These are phyloP conservation scores for Linepithema humile DNA, from an alignment of 1,140 invertebrate species.

Conservation along the genomic window DNA sequence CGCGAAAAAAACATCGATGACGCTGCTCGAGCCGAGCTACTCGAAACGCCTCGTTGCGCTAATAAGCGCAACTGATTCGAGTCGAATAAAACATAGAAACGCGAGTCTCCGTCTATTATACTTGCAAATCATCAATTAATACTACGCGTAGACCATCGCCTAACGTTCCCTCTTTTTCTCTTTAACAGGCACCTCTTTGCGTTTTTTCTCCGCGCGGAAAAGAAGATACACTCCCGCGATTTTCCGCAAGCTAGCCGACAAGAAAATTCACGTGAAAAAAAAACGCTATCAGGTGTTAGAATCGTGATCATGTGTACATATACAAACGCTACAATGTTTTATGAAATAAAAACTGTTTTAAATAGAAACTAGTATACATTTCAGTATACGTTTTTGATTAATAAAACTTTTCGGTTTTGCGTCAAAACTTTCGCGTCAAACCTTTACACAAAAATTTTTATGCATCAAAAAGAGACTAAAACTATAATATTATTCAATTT, in stretches of 20 bases:
- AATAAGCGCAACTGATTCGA: too few relatives aligned
- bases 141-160: constrained; percentile 32
- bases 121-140: constrained; percentile 80
- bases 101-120: constrained; percentile 75
- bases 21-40: constrained; percentile 24
- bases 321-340: neutral
- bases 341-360: neutral
- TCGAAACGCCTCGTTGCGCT: constrained; percentile 75
- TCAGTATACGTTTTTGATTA: too few relatives aligned
- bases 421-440: neutral
- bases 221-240: too few relatives aligned
- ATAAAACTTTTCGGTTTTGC: neutral
- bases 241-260: too few relatives aligned
- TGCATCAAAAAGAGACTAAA: neutral
- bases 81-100: too few relatives aligned
- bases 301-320: neutral
- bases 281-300: neutral
- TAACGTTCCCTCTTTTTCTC: constrained; percentile 37
- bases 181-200: neutral
- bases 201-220: too few relatives aligned
- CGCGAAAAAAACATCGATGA: neutral
- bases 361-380: neutral
- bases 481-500: neutral
- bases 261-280: neutral
- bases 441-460: neutral